phyloP scores from a whole-genome alignment of 2,797 vertebrate species.

The Pterois miles region DNA sequence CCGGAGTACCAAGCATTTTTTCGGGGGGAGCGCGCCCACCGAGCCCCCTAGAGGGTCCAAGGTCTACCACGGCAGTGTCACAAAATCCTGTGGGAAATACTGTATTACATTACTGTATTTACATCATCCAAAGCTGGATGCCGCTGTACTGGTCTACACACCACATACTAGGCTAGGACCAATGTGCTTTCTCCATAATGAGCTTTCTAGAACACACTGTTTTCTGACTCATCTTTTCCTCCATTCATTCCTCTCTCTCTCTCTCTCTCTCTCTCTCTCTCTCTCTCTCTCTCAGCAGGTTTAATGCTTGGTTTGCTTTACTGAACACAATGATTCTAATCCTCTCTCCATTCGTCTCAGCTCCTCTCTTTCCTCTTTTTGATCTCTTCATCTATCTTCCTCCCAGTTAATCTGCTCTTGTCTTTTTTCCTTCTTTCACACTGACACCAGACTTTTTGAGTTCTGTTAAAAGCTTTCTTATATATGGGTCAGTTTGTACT shows the following conservation, averaged over 20 bases:
- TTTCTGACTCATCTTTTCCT: not conserved
- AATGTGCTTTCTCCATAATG: not conserved
- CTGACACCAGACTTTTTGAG: not conserved
- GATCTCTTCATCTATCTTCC: slow-evolving; percentile 32
- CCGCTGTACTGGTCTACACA: not conserved
- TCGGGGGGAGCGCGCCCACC: not conserved
- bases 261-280: not conserved
- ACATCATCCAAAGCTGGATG: not conserved
- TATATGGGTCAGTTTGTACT: not conserved
- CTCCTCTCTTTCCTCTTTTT: slow-evolving; percentile 9
- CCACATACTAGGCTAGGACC: not conserved
- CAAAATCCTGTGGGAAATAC: not conserved
- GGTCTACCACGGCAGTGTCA: not conserved
- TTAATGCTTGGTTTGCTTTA: slow-evolving; percentile 43
- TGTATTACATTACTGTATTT: too few species aligned
- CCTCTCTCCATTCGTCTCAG: slow-evolving; percentile 23
- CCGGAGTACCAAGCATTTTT: not conserved
- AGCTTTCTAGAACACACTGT: not conserved
- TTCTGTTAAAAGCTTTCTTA: not conserved
- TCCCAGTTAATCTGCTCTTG: slow-evolving; percentile 24
- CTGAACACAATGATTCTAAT: slow-evolving; percentile 50
- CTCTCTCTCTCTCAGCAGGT: not conserved
- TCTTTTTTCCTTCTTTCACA: not conserved
- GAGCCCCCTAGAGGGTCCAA: not conserved
- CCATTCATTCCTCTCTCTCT: not conserved